Evolutionary conservation across 2,888 invertebrate species (phyloP).

Genomic region (Elgonia sp.): DNA sequence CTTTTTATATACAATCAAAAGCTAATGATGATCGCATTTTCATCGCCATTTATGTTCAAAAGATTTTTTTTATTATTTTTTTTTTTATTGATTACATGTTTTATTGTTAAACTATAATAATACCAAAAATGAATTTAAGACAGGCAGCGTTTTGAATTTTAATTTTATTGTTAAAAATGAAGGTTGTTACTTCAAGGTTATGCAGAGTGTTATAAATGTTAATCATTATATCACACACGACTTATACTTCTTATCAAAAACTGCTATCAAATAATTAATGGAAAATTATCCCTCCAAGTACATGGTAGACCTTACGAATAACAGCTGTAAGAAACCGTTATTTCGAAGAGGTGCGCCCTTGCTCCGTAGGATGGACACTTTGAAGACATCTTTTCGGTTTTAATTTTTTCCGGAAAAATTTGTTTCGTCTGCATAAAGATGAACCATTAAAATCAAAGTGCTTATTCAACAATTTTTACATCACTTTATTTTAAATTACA

Average conservation of each 20-base stretch:
- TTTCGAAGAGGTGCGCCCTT: slow-evolving; percentile 36
- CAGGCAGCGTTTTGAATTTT: neutral
- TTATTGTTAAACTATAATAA: neutral
- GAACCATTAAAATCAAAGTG: too few species aligned
- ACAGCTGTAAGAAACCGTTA: slow-evolving; percentile 69
- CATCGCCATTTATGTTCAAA: neutral
- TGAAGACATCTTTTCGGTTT: slow-evolving; percentile 24
- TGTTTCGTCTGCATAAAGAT: neutral
- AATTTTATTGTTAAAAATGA: slow-evolving; percentile 13
- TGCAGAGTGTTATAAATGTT: slow-evolving; percentile 16
- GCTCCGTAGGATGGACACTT: neutral
- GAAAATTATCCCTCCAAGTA: slow-evolving; percentile 52
- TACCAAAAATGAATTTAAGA: too few species aligned
- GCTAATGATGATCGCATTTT: slow-evolving; percentile 13
- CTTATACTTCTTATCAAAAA: slow-evolving; percentile 14
- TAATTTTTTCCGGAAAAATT: slow-evolving; percentile 33
- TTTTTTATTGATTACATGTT: too few species aligned
- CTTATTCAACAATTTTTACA: too few species aligned
- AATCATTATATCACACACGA: slow-evolving; percentile 24
- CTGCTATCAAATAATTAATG: slow-evolving; percentile 61
- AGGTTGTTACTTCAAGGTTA: neutral
- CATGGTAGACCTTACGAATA: slow-evolving; percentile 35
- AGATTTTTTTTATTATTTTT: neutral
- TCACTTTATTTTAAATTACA: too few species aligned
- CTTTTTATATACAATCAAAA: slow-evolving; percentile 7